These are phyloP conservation scores for Glyptemys insculpta DNA, from an alignment of 2,797 vertebrate genomes.

Conservation along the genomic window DNA sequence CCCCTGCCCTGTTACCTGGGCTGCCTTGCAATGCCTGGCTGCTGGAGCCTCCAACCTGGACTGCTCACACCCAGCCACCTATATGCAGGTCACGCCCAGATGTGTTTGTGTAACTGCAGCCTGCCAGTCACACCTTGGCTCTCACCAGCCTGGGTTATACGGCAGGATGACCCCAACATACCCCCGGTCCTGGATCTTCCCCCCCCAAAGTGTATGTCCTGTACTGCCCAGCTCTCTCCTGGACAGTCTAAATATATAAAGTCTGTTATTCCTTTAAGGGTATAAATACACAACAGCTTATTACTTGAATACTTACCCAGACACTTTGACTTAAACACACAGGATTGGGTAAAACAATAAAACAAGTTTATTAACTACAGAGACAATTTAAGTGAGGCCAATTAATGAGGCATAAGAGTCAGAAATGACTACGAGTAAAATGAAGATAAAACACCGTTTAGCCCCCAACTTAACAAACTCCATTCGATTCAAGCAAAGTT, in stretches of 20 bases:
- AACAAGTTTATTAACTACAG: background rate
- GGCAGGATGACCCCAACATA: background rate
- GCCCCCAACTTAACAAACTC: no score
- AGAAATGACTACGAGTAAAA: background rate
- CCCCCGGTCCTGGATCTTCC: background rate
- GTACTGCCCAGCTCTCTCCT: background rate
- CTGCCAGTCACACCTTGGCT: background rate
- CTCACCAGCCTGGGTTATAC: background rate
- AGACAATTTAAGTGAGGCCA: background rate
- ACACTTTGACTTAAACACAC: background rate
- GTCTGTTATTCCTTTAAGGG: background rate
- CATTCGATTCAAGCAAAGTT: no score
- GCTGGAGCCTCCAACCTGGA: background rate
- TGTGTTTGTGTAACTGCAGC: background rate
- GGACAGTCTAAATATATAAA: no score
- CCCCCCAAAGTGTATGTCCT: background rate
- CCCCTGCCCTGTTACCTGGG: background rate
- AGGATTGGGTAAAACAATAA: background rate
- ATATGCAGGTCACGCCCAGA: no score
- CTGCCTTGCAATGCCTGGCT: background rate
- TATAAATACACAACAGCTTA: background rate
- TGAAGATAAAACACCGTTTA: no score
- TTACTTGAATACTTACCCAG: background rate
- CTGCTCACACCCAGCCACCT: background rate
- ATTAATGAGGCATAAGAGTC: background rate